These are phyloP conservation scores for Emydura subglobosa DNA, from an alignment of 2,113 vertebrate species.

Conservation along the genomic window DNA sequence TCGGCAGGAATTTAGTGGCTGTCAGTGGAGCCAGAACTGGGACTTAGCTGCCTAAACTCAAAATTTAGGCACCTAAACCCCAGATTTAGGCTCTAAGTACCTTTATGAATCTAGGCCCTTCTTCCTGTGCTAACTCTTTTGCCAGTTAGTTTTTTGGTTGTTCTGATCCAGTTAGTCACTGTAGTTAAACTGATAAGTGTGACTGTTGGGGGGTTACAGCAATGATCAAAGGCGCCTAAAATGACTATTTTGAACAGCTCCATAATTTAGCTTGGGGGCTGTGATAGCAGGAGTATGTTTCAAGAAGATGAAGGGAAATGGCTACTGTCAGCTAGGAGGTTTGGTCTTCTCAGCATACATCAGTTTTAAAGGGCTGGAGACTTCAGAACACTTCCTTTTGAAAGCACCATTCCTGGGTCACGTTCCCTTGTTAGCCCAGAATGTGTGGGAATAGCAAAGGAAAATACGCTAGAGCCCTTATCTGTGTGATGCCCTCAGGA, in stretches of 20 bases:
- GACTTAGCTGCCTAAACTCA: too few species aligned
- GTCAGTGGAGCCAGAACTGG: too few species aligned
- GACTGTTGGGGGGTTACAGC: neutral
- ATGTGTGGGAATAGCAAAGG: neutral
- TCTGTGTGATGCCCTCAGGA: neutral
- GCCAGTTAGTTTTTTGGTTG: too few species aligned
- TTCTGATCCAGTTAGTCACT: conserved; percentile 37
- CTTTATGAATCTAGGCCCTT: neutral
- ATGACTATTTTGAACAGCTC: conserved; percentile 14
- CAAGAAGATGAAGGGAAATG: neutral
- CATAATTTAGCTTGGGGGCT: neutral
- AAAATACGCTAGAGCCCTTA: neutral
- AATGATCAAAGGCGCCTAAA: neutral
- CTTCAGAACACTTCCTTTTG: neutral
- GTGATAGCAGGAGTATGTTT: conserved; percentile 34
- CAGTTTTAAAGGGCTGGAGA: neutral
- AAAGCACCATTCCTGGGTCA: neutral
- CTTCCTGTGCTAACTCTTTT: conserved; percentile 8
- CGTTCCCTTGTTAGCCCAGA: rapidly evolving
- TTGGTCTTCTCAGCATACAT: rapidly evolving
- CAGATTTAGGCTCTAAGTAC: too few species aligned
- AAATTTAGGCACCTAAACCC: too few species aligned
- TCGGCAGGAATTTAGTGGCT: too few species aligned
- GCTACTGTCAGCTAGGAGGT: neutral
- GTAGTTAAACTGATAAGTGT: neutral